phyloP scores from a whole-genome alignment of 2,797 vertebrate species.

The Galago senegalensis region DNA sequence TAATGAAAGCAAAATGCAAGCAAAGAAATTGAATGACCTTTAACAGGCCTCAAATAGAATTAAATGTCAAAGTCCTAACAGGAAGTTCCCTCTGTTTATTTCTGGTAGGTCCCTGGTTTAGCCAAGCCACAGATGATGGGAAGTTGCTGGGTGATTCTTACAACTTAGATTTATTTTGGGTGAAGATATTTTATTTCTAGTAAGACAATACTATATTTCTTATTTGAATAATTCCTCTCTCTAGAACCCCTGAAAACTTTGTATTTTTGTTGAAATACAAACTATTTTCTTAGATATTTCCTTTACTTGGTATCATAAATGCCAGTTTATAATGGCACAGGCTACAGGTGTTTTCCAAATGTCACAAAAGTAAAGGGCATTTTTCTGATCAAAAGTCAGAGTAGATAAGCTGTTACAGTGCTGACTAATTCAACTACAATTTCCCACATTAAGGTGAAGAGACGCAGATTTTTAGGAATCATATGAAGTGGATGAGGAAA shows the following conservation, averaged over 20 bases:
- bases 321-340: background rate
- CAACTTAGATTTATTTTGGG: background rate
- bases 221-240: background rate
- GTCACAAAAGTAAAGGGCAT: background rate
- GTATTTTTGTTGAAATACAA: background rate
- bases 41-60: slow-evolving; percentile 50
- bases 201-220: background rate
- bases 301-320: background rate
- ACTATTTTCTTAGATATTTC: background rate
- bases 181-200: background rate
- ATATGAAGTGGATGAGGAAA: background rate
- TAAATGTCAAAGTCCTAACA: slow-evolving; percentile 71
- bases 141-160: background rate
- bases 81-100: slow-evolving; percentile 59
- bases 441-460: background rate
- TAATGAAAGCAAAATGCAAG: slow-evolving; percentile 75
- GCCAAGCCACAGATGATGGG: background rate
- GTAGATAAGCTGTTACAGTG: background rate
- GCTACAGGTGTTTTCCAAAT: background rate
- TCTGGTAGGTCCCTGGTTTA: slow-evolving; percentile 1
- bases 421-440: background rate
- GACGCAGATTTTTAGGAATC: background rate
- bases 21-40: slow-evolving; percentile 66
- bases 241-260: background rate
- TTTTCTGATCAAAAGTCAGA: slow-evolving; percentile 42